These are phyloP conservation scores for Mactra quadrangularis DNA, from an alignment of 1,140 invertebrate genomes.

Conservation along the genomic window DNA sequence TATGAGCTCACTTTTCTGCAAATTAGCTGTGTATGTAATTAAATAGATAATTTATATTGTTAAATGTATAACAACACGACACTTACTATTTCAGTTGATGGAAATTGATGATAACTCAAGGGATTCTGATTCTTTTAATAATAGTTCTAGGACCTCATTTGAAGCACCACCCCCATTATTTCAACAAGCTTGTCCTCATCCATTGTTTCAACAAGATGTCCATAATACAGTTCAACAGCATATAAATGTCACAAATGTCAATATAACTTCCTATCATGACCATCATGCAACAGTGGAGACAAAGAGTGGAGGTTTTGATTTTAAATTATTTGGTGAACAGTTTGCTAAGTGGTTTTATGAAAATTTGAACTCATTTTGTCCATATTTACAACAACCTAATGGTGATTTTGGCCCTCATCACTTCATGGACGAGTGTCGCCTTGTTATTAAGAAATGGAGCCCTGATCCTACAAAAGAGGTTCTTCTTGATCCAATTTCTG, in stretches of 20 bases:
- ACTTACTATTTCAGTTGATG: too few species aligned
- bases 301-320: conserved; percentile 49
- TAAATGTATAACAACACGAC: too few species aligned
- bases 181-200: too few species aligned
- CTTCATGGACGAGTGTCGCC: conserved; percentile 86
- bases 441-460: conserved; percentile 71
- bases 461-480: conserved; percentile 64
- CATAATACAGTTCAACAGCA: neutral
- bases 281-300: neutral
- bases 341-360: conserved; percentile 87
- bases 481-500: conserved; percentile 68
- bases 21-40: too few species aligned
- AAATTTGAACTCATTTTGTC: conserved; percentile 84
- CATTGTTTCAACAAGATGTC: too few species aligned
- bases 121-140: too few species aligned
- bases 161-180: too few species aligned
- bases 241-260: neutral
- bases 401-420: conserved; percentile 84
- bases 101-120: too few species aligned
- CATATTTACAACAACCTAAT: conserved; percentile 59
- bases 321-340: conserved; percentile 84
- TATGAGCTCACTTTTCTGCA: too few species aligned
- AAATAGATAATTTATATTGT: too few species aligned
- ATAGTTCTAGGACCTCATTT: too few species aligned
- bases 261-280: neutral